Conservation (phyloP, 2,797 vertebrate genomes). For the Poecilia gillii region DNA sequence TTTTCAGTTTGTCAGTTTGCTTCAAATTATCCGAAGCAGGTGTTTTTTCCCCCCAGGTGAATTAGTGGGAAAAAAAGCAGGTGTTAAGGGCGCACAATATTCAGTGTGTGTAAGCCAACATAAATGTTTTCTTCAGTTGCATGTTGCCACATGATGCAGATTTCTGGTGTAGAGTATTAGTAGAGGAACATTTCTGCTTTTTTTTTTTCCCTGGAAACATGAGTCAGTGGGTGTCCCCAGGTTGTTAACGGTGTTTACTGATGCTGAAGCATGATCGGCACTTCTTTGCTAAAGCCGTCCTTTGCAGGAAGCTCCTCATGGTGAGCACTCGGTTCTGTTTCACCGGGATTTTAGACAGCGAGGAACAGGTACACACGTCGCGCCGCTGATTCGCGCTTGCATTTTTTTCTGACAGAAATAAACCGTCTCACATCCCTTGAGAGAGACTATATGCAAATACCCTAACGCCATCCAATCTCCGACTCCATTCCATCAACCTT, state of each 20-base stretch:
- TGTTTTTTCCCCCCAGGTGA: background rate
- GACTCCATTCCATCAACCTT: slow-evolving; percentile 24
- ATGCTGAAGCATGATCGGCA: slow-evolving; percentile 68
- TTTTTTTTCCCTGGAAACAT: slow-evolving; percentile 11
- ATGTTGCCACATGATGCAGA: background rate
- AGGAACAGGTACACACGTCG: slow-evolving; percentile 44
- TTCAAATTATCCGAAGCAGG: background rate
- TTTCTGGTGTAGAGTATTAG: slow-evolving; percentile 23
- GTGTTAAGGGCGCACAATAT: slow-evolving; percentile 6
- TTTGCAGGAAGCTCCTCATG: slow-evolving; percentile 73
- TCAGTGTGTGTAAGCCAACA: slow-evolving; percentile 27
- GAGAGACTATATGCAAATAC: slow-evolving; percentile 56
- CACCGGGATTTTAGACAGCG: slow-evolving; percentile 60
- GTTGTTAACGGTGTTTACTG: slow-evolving; percentile 74
- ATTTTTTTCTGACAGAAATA: slow-evolving; percentile 63
- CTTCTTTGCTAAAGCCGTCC: slow-evolving; percentile 76
- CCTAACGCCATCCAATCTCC: slow-evolving; percentile 43
- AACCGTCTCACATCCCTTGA: slow-evolving; percentile 45
- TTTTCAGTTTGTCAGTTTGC: slow-evolving; percentile 8
- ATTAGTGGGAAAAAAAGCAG: slow-evolving; percentile 13
- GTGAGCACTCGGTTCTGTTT: slow-evolving; percentile 54
- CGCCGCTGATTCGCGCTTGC: slow-evolving; percentile 28
- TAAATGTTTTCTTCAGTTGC: slow-evolving; percentile 20
- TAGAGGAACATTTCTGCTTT: background rate
- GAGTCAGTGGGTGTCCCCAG: slow-evolving; percentile 68